phyloP scores from a whole-genome alignment of 2,797 vertebrate species.

The Rhabdophis nuchalis region DNA sequence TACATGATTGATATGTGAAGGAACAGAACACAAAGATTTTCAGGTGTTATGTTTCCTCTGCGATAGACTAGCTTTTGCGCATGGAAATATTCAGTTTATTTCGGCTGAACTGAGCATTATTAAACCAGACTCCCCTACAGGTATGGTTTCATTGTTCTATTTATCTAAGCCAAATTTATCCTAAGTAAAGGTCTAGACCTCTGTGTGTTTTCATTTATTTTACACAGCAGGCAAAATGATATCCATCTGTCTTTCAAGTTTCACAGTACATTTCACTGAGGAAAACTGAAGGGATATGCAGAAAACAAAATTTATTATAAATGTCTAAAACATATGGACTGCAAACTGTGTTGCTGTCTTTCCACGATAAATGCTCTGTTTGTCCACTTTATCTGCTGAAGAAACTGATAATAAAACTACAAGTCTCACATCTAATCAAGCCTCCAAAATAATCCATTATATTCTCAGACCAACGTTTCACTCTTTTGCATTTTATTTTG shows the following conservation, averaged over 20 bases:
- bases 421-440: background rate
- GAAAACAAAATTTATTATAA: background rate
- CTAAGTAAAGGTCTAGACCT: constrained; percentile 16
- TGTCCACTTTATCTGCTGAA: background rate
- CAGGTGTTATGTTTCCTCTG: background rate
- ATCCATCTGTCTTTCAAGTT: constrained; percentile 14
- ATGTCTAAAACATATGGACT: background rate
- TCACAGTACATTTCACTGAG: constrained; percentile 8
- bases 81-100: background rate
- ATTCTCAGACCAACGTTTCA: background rate
- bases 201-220: constrained; percentile 29
- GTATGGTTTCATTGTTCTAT: background rate
- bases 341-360: background rate
- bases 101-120: background rate
- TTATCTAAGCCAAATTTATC: constrained; percentile 18
- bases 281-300: background rate
- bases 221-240: constrained; percentile 9
- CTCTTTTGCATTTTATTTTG: background rate
- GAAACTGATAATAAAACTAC: background rate
- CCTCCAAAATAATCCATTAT: background rate
- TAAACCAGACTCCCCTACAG: background rate
- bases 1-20: background rate
- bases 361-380: background rate
- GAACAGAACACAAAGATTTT: background rate
- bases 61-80: background rate